Conservation (phyloP, 2,797 vertebrate genomes). For the Sus cebifrons region DNA sequence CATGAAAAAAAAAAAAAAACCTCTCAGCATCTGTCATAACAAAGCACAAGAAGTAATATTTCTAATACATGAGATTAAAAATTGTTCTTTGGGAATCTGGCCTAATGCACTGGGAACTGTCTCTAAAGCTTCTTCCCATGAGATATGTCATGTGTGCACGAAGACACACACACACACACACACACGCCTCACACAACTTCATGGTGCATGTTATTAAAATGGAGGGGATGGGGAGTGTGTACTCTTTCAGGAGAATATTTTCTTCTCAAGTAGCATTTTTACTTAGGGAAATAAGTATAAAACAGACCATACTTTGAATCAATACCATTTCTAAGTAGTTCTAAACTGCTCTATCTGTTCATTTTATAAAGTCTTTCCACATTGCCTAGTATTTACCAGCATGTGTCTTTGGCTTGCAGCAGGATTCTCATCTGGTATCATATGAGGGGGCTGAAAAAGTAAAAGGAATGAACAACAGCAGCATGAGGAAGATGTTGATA, state of each 20-base stretch:
- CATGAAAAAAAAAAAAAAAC: background rate
- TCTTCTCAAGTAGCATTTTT: constrained; percentile 54
- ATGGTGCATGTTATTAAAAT: background rate
- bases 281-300: constrained; percentile 38
- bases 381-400: constrained; percentile 77
- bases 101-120: constrained; percentile 22
- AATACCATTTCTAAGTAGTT: constrained; percentile 52
- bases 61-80: constrained; percentile 62
- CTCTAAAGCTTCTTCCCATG: constrained; percentile 59
- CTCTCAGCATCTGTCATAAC: constrained; percentile 59
- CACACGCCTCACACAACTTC: fast-evolving
- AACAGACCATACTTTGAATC: constrained; percentile 67
- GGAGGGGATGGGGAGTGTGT: background rate
- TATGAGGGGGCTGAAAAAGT: constrained; percentile 57
- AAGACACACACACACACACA: fast-evolving
- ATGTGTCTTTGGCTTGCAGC: constrained; percentile 59
- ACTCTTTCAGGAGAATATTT: constrained; percentile 30
- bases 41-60: constrained; percentile 20
- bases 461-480: constrained; percentile 66
- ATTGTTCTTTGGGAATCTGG: constrained; percentile 4
- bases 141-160: background rate
- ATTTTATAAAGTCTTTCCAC: constrained; percentile 2
- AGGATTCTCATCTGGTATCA: constrained; percentile 76
- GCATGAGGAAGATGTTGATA: constrained; percentile 60
- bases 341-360: constrained; percentile 54